Evolutionary conservation across 1,140 invertebrate species (phyloP), one percentile per base, ranked within the genome.

Genomic region (Branchinecta lynchi): DNA sequence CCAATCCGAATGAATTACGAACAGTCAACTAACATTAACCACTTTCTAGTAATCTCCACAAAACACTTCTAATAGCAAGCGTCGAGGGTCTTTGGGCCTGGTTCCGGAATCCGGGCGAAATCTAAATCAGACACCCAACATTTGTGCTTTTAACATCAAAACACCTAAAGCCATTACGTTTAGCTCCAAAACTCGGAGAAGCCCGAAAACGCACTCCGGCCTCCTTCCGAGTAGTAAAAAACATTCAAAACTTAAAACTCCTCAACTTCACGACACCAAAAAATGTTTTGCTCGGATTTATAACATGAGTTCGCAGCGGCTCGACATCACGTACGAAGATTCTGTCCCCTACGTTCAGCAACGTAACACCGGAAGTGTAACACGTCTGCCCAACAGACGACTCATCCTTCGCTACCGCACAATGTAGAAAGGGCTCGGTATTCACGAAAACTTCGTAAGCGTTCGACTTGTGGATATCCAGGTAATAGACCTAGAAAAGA

Each of bases 221-320:
- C 32, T 32, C 32, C 1, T 3, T 32, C 32, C 32, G 32, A 32
- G 32, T 32, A 32, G 1, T 32, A 32, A 32, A 32, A 32, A 32
- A 32, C 32, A 32, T 32, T 67, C 9, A 68, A 67, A 75, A 76
- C 10, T 79, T 78, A 3, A 80, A 77, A 70, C 85, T 83, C n/a
- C 82, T 82, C n/a, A 89, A 77, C 79, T 87, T 88, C 46, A 89
- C 81, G 7, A 89, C 81, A 45, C 88, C 88, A 75, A 89, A 89
- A 79, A 89, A 90, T 73, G 87, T 89, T 76, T 89, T 89, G 67
- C 85, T 84, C 15, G 84, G 81, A 74, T 88, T 82, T 76, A 90
- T 85, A 15, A 89, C 77, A 0, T 85, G 86, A 75, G 85, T 86
- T 68, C 87, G 80, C 69, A 85, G 82, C 7, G 82, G 80, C 46